Base-by-base conservation (phyloP, 2,797 vertebrate species). In the Melanogrammus aeglefinus region DNA sequence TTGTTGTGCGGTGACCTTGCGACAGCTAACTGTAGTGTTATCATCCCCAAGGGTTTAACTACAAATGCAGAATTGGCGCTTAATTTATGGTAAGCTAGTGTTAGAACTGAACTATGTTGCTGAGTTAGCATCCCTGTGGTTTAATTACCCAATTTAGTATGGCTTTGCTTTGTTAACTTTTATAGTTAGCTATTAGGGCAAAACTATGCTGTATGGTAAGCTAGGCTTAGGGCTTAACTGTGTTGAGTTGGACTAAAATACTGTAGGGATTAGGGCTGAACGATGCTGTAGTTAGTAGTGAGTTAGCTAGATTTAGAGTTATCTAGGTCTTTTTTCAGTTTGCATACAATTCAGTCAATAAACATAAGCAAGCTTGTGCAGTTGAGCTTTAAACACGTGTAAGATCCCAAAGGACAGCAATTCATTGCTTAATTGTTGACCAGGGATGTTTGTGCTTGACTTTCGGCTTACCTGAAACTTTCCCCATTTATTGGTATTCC, bases 1-100 rank as follows among this genome's bases (percentile, higher is more conserved):
- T 31, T 41, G 75, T 31, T 75, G 78, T 87, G 89, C 81, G 82
- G 89, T 82, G 83, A 83, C 76, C 84, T 83, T 76, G 81, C 79
- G 75, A 75, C 75, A 66, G 44, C 36, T 71, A 7, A 24, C 57
- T 57, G 47, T 57, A 57, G 47, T 44, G 18, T 18, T 57, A 57
- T 3, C 57, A 63, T n/a, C 57, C 57, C 57, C 24, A 2, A 9
- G n/a, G 57, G 57, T 24, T 63, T 24, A n/a, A 63, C 57, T 63
- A 9, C 57, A 63, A 63, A 63, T n/a, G 57, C 57, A 63, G 6
- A n/a, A 63, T 24, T 63, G 6, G 57, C 7, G n/a, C 57, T 24
- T 24, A 1, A 2, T n/a, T 63, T n/a, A 24, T 63, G n/a, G n/a
- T 57, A 21, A 18, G 51, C 51, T 57, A 57, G 51, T 18, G 51